Conservation (phyloP, 2,888 invertebrate genomes). For the Cinara cedri region DNA sequence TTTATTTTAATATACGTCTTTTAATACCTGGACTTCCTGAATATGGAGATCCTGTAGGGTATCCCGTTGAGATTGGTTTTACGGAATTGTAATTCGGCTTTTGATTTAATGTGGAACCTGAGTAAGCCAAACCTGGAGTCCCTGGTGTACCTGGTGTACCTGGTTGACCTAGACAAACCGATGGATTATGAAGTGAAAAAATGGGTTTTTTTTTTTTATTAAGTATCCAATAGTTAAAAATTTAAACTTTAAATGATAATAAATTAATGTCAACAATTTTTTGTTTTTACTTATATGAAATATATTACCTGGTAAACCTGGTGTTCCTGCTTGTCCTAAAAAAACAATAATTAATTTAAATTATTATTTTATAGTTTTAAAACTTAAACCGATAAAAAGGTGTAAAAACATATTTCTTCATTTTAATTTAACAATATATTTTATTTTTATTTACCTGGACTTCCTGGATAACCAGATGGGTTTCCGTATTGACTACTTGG, state of each 20-base stretch:
- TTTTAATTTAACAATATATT: not conserved
- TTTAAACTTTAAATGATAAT: too few relatives aligned
- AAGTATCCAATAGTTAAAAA: too few relatives aligned
- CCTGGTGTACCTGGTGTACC: conserved; percentile 57
- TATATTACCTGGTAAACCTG: conserved; percentile 59
- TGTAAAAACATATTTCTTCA: too few relatives aligned
- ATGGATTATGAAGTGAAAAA: not conserved
- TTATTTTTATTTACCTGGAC: conserved; percentile 60
- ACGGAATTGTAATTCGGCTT: conserved; percentile 46
- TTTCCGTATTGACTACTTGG: conserved; percentile 28
- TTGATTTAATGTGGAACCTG: conserved; percentile 60
- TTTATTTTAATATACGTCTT: conserved; percentile 62
- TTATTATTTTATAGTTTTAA: not conserved
- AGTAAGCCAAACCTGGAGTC: conserved; percentile 59
- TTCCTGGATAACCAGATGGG: conserved; percentile 56
- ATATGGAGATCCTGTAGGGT: conserved; percentile 26
- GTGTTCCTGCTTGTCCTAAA: conserved; percentile 60
- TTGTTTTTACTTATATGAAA: not conserved
- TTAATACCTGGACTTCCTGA: conserved; percentile 60
- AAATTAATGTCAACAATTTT: not conserved
- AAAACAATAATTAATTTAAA: not conserved
- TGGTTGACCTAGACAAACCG: not conserved
- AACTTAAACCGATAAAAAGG: too few relatives aligned
- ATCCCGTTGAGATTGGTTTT: conserved; percentile 18
- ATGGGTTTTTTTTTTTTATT: not conserved